A percentile compares a stretch with the other conserved stretches of the same genome.
Evolutionary conservation across 1,140 invertebrate genomes (phyloP).

Genomic region (Anadara kagoshimensis): DNA sequence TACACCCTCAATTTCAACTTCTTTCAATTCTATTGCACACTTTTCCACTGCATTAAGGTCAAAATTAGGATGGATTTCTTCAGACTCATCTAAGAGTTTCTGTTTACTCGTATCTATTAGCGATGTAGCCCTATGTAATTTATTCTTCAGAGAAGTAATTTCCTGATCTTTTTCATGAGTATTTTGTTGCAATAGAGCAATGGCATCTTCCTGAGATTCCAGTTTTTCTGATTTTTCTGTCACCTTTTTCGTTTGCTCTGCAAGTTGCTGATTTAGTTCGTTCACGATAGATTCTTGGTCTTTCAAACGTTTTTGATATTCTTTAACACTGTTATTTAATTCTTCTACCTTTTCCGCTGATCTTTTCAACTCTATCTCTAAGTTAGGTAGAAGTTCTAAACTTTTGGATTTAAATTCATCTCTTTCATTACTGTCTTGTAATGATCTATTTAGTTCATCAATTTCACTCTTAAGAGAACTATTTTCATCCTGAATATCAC

Average conservation of each 20-base stretch:
- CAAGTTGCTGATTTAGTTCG: slow-evolving; percentile 51
- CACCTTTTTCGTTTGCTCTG: slow-evolving; percentile 39
- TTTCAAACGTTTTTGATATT: slow-evolving; percentile 21
- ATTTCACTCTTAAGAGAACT: slow-evolving; percentile 16
- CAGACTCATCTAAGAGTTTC: slow-evolving; percentile 19
- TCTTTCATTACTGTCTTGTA: slow-evolving; percentile 25
- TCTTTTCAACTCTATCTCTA: slow-evolving; percentile 43
- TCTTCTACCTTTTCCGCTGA: slow-evolving; percentile 37
- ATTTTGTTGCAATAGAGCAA: slow-evolving; percentile 46
- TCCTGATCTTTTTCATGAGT: slow-evolving; percentile 52
- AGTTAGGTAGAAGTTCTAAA: slow-evolving; percentile 43
- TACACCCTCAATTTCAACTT: slow-evolving; percentile 8
- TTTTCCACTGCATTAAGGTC: slow-evolving; percentile 47
- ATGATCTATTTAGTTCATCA: slow-evolving; percentile 26
- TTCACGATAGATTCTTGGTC: slow-evolving; percentile 51
- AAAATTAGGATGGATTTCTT: slow-evolving; percentile 12
- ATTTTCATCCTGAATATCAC: slow-evolving; percentile 18
- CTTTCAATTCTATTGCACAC: slow-evolving; percentile 23
- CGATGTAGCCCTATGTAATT: slow-evolving; percentile 39
- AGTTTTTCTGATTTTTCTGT: slow-evolving; percentile 35
- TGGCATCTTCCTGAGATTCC: slow-evolving; percentile 41
- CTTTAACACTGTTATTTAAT: slow-evolving; percentile 38
- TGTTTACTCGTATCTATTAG: slow-evolving; percentile 46
- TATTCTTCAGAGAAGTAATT: slow-evolving; percentile 38
- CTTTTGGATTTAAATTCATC: slow-evolving; percentile 20